Evolutionary conservation across 2,888 invertebrate species (phyloP), one percentile per base, ranked within the genome.

Genomic region (Andricus quercusramuli): DNA sequence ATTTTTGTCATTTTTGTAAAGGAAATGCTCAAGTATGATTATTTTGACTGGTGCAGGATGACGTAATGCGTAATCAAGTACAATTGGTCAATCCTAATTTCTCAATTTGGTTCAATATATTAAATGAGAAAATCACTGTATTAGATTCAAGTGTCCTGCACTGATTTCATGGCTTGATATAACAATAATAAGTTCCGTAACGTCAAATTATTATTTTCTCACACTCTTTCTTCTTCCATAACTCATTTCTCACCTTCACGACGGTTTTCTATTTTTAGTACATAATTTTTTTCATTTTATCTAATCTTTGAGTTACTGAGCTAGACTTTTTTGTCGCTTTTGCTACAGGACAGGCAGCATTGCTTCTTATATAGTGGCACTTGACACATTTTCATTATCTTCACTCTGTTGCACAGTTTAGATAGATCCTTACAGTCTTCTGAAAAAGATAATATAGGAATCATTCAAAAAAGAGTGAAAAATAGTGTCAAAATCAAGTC

Each of bases 341-440:
- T 56, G 51, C 89, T 93, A 93, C 98, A 98, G 79, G 98, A 96
- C 88, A 96, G 95, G 94, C 98, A 98, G 93, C 98, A 98, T 91
- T 97, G 97, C 90, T 96, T 95, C 91, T 96, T 96, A 93, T 97
- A 98, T 64, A 97, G 95, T 88, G 96, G 95, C 86, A 97, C 95
- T 78, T 96, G 96, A 93, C 98, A 98, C 94, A 98, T 95, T 90
- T 97, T 97, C 96, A 98, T 96, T 78, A 96, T 94, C 87, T 96
- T 96, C 32, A 98, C 97, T 90, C 97, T 97, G 89, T 96, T 96
- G 93, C 98, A 98, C 93, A 97, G 97, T 86, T 96, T 95, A 74
- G 97, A 98, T 66, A 95, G 94, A 92, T 98, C 97, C 89, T 95
- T 95, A 93, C 97, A 98, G 77, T 96, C 95, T 90, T 94, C 96